Evolutionary conservation across 2,888 invertebrate genomes (phyloP), one percentile per base, ranked within the genome.

Genomic region (Chromoteleia sp.): DNA sequence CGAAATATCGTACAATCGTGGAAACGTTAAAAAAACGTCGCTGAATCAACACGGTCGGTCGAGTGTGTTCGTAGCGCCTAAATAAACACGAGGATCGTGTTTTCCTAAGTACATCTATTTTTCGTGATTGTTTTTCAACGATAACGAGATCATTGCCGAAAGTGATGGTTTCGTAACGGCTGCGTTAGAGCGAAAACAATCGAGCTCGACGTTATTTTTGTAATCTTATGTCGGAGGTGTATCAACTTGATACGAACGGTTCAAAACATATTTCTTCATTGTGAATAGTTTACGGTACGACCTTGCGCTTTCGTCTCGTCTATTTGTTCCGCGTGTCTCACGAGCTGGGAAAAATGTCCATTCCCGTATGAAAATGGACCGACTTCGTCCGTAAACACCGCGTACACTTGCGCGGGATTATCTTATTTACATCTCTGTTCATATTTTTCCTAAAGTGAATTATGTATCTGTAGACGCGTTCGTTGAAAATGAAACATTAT

Each of bases 81-180:
- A 54, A 33, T 17, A 54, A 54, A 54, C 19, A 58, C 25, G 14
- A 15, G 17, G 1, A 15, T 39, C 8, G 25, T 54, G 50, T 63
- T 63, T 65, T 52, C 17, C 45, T 12, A n/a, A 6, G 29, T 17
- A 52, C 41, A 12, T 30, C 43, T 68, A 68, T 43, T 68, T 56
- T 43, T 54, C 54, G 54, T 54, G 68, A 56, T 68, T 68, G 33
- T 54, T 68, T 68, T 68, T 33, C 54, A 8, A 68, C 68, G 54
- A 54, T 68, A 68, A 68, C 54, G 43, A 68, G 50, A 68, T 68
- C 68, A 68, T 68, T 68, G 68, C 54, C 68, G 68, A 68, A 68
- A 67, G 65, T n/a, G 33, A 54, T 54, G 54, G 43, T 68, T 68
- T 54, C 68, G 43, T 68, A 68, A 68, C 56, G 54, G 33, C 43